These are phyloP conservation scores for Hoplias malabaricus DNA, from an alignment of 2,113 vertebrate genomes.

Conservation along the genomic window DNA sequence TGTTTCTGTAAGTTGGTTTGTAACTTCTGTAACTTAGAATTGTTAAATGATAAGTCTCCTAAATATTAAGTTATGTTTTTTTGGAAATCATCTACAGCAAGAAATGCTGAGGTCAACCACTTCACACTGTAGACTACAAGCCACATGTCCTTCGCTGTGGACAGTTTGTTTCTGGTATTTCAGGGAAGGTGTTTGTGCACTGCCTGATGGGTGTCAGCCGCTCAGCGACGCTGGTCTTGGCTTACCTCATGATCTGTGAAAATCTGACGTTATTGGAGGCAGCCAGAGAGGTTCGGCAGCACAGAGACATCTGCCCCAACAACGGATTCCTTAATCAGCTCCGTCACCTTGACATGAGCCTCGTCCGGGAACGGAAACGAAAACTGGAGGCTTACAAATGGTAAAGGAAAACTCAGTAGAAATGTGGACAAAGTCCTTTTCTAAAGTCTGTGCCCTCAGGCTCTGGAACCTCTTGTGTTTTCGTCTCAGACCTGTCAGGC, in stretches of 20 bases:
- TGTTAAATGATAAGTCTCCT: too few relatives aligned
- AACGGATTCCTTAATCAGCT: slow-evolving; percentile 76
- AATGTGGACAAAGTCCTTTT: slow-evolving; percentile 24
- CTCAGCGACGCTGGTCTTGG: slow-evolving; percentile 72
- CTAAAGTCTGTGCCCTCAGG: slow-evolving; percentile 5
- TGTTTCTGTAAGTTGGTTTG: too few relatives aligned
- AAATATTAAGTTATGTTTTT: too few relatives aligned
- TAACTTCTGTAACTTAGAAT: too few relatives aligned
- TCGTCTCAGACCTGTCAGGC: slow-evolving; percentile 7
- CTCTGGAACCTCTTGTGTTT: not conserved
- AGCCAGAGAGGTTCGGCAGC: slow-evolving; percentile 59
- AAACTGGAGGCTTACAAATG: slow-evolving; percentile 49
- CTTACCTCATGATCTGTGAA: slow-evolving; percentile 77
- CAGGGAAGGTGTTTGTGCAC: slow-evolving; percentile 75
- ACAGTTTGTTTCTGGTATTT: slow-evolving; percentile 1
- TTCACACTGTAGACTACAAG: not conserved
- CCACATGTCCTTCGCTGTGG: not conserved
- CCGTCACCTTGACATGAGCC: slow-evolving; percentile 68
- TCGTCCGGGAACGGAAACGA: slow-evolving; percentile 63
- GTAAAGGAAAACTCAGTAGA: slow-evolving; percentile 53
- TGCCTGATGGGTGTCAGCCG: slow-evolving; percentile 79
- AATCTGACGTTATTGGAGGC: slow-evolving; percentile 69
- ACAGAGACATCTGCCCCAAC: slow-evolving; percentile 76
- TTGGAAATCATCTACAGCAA: too few relatives aligned
- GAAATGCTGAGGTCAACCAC: too few relatives aligned